Base-by-base conservation (phyloP, 2,888 invertebrate genomes). In the Cerastis rubricosa region DNA sequence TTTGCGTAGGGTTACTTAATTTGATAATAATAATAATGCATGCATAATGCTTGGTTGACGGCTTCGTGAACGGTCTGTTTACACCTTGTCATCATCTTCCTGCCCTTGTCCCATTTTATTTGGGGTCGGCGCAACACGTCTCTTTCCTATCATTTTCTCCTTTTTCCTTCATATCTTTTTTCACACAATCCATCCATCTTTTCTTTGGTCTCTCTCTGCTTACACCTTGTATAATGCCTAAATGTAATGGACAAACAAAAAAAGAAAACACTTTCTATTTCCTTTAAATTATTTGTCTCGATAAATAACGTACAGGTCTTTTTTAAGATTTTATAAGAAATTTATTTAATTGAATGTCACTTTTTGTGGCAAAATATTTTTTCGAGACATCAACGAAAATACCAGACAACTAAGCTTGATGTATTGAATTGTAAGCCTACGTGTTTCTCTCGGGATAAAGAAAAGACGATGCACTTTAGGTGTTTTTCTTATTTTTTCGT, bases 331-430 rank as follows among this genome's bases (percentile, higher is more conserved):
- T 65, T 17, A 2, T 25, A 40, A n/a, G 19, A 57, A 51, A 65
- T 22, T 22, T 67, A 35, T 74, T 51, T 45, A 76, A 67, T 67
- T 22, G 22, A 5, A 35, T 22, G 35, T 67, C n/a, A 35, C 25
- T 12, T 61, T 67, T 43, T 59, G 6, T 17, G 17, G 0, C 7
- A n/a, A 51, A 0, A 59, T 25, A 14, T 68, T 4, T 43, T 43
- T 64, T 45, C 5, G 49, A 51, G 43, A 43, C 49, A 40, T 74
- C 40, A 19, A 57, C 47, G 17, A 69, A 66, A 75, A 72, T 76
- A 22, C 9, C 5, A 49, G 14, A 61, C 65, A 51, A 7, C 5
- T 14, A 29, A 40, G 7, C 5, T 66, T 70, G 17, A 66, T 51
- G 9, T 65, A 68, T 59, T 14, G 57, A 19, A 69, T 22, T 22